Base-by-base conservation (phyloP, 1,140 invertebrate species). In the Periplaneta americana region DNA sequence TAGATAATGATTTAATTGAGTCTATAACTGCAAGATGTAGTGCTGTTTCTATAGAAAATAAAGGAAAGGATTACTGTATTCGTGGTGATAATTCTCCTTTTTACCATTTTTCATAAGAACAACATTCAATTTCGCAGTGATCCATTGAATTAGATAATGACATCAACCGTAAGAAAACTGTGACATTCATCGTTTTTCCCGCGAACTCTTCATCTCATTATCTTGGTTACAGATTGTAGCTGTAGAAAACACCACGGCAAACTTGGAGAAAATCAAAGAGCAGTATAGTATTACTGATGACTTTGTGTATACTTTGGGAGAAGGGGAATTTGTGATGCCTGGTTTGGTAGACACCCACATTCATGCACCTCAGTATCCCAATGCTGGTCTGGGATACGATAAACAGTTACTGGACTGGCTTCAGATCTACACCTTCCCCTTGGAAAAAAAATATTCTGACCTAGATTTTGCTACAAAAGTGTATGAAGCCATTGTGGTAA, bases 331-430 rank as follows among this genome's bases (percentile, higher is more conserved):
- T 86, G 85, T 98, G 9, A 93, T 96, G 84, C 97, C 97, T 8
- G 97, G 97, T 6, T 93, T 98, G 82, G 91, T 97, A 8, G 97
- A 98, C 87, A 94, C 94, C 18, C 97, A 98, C 84, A 94, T 96
- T 75, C 97, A 98, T 90, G 95, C 96, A 0, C 93, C 95, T 3
- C 97, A 98, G 88, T 94, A 95, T 84, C 94, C 95, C 2, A 97
- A 97, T 87, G 88, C 93, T 82, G 96, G 96, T 11, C 85, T 96
- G 17, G 96, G 95, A 0, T 91, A 96, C 81, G 96, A 97, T 85
- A 91, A 93, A 83, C 91, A 92, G 0, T 88, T 98, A 17, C 87
- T 98, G 1, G 93, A 96, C 80, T 98, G 97, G 97, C 88, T 98
- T 0, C 89, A 94, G 39, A 92, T 89, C n/a, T 97, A 97, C 85